Evolutionary conservation across 2,888 invertebrate genomes (phyloP), one percentile per base, ranked within the genome.

Genomic region (Ernsta delagoae): DNA sequence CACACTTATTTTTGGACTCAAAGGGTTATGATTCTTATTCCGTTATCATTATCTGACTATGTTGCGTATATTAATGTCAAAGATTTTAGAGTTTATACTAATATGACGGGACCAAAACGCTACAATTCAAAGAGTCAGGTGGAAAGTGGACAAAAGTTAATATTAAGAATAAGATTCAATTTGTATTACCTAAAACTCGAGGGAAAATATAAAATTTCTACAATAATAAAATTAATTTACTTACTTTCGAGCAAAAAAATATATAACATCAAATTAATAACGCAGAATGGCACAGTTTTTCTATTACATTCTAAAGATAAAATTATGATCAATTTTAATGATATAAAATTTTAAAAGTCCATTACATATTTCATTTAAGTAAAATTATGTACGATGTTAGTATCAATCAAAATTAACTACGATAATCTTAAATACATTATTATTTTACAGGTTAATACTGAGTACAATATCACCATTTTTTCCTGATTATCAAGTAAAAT

Each of bases 401-500:
- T 59, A 24, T n/a, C 24, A 59, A 59, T 50, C 39, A 39, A 65
- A 65, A 53, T 65, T 50, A 50, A 36, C 65, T 65, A 65, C 65
- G 11, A 31, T 50, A 31, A 65, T 9, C 65, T 65, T 65, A 65
- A 54, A 54, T 68, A 73, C 63, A 61, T 70, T 71, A 71, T 24
- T 81, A 83, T 80, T 82, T 81, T 85, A 85, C 82, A 83, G 61
- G 80, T 81, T 84, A 86, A 87, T 88, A 87, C 86, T 88, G 88
- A 83, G 76, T 67, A 54, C 53, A 79, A 76, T 81, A 80, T 81
- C 66, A 72, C 70, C 68, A 54, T 48, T 5, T 50, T 62, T 48
- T 63, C 56, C 48, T 57, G 36, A 53, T 31, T 43, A 57, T 59
- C 36, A n/a, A n/a, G n/a, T n/a, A n/a, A n/a, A n/a, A n/a, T n/a